Evolutionary conservation across 2,113 vertebrate genomes (phyloP).

Genomic region (Ancistrus triradiatus): DNA sequence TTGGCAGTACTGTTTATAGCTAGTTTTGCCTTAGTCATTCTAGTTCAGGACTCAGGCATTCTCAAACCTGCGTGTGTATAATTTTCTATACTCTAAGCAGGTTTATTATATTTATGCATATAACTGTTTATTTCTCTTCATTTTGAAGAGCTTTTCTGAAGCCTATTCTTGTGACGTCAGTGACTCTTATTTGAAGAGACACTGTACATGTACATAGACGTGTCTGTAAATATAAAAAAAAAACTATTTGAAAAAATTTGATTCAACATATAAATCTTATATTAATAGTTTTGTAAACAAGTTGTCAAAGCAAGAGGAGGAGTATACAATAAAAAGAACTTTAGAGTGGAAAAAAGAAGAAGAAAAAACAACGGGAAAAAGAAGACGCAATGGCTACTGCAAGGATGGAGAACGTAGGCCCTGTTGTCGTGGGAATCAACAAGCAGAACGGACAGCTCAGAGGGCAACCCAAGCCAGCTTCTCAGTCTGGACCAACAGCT

Average conservation of each 20-base stretch:
- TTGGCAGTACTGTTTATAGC: constrained; percentile 55
- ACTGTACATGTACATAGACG: constrained; percentile 57
- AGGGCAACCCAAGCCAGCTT: constrained; percentile 63
- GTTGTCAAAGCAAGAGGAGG: constrained; percentile 51
- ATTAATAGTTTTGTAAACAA: constrained; percentile 59
- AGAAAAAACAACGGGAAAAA: no score
- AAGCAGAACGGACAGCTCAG: constrained; percentile 72
- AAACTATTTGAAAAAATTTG: constrained; percentile 43
- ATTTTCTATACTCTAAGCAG: constrained; percentile 72
- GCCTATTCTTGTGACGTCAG: constrained; percentile 53
- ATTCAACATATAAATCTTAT: constrained; percentile 63
- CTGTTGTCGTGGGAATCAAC: constrained; percentile 66
- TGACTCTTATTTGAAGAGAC: constrained; percentile 67
- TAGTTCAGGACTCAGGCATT: constrained; percentile 67
- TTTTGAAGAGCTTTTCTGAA: constrained; percentile 70
- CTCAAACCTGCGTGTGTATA: constrained; percentile 68
- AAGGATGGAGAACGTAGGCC: constrained; percentile 64
- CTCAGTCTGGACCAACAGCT: constrained; percentile 55
- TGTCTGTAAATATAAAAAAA: constrained; percentile 65
- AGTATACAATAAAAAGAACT: constrained; percentile 37
- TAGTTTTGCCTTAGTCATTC: constrained; percentile 70
- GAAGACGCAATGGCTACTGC: constrained; percentile 59
- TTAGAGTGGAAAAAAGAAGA: constrained; percentile 28
- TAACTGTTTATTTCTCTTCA: constrained; percentile 72
- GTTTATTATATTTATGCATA: constrained; percentile 63